These are phyloP conservation scores for Esperia sulphurella DNA, from an alignment of 2,888 invertebrate species.

Conservation along the genomic window DNA sequence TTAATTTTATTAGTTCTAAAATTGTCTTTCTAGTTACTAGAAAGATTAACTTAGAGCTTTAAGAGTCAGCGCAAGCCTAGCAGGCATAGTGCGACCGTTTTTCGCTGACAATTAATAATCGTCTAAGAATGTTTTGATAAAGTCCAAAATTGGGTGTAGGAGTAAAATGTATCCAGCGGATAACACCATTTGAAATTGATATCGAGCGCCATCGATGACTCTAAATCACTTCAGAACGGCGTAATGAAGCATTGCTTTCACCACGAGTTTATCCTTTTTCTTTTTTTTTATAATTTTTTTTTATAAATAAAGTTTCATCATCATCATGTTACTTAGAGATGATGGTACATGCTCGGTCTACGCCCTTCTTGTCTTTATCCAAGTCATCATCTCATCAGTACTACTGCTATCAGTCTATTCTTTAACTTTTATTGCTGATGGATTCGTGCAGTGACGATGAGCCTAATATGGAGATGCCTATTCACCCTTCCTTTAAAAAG, in stretches of 20 bases:
- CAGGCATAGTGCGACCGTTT: too few species aligned
- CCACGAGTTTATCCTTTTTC: slow-evolving; percentile 73
- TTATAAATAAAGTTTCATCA: slow-evolving; percentile 79
- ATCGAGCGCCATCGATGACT: slow-evolving; percentile 98
- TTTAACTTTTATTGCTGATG: slow-evolving; percentile 98
- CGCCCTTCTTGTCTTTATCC: slow-evolving; percentile 95
- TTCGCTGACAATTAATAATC: too few species aligned
- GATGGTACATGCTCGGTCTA: slow-evolving; percentile 95
- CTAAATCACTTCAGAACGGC: slow-evolving; percentile 98
- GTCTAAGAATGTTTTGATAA: too few species aligned
- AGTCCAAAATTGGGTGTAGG: too few species aligned
- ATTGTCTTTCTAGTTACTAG: too few species aligned
- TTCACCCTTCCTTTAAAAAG: too few species aligned
- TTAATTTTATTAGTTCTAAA: too few species aligned
- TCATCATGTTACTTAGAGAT: slow-evolving; percentile 96
- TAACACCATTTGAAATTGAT: slow-evolving; percentile 99
- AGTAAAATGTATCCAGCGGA: too few species aligned
- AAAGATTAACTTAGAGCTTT: too few species aligned
- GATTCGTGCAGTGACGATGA: slow-evolving; percentile 99
- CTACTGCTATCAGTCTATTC: slow-evolving; percentile 99
- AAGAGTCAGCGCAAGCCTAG: too few species aligned
- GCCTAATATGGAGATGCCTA: too few species aligned
- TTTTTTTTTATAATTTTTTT: too few species aligned
- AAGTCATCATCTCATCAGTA: slow-evolving; percentile 97
- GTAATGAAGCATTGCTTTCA: slow-evolving; percentile 82